These are phyloP conservation scores for Chloroclysta siterata DNA, from an alignment of 2,888 invertebrate genomes.

Conservation along the genomic window DNA sequence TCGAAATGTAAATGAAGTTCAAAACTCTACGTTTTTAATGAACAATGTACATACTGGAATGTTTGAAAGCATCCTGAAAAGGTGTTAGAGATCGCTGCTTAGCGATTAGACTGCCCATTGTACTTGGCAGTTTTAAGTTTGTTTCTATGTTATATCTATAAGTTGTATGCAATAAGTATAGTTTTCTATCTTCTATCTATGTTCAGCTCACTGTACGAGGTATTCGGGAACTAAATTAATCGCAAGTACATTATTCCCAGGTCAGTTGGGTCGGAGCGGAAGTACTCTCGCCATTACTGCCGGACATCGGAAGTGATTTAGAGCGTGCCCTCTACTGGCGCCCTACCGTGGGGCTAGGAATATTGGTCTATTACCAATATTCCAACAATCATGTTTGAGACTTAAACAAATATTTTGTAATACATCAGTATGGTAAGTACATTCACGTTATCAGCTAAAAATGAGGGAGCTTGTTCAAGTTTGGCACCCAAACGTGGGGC, in stretches of 20 bases:
- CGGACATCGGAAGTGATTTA: slow-evolving; percentile 65
- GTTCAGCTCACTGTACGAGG: slow-evolving; percentile 6
- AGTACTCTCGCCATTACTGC: slow-evolving; percentile 53
- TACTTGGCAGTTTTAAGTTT: too few relatives aligned
- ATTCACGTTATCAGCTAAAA: too few relatives aligned
- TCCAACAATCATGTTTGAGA: neutral
- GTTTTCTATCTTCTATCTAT: too few relatives aligned
- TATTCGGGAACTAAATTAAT: slow-evolving; percentile 52
- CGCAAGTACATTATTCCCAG: slow-evolving; percentile 50
- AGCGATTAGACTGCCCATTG: too few relatives aligned
- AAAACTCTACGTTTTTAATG: neutral
- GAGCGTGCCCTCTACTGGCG: slow-evolving; percentile 34
- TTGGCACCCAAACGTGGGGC: slow-evolving; percentile 19
- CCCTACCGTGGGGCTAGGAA: slow-evolving; percentile 14
- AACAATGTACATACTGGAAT: neutral
- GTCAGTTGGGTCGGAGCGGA: slow-evolving; percentile 46
- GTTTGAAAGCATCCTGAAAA: slow-evolving; percentile 3
- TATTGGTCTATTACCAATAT: neutral
- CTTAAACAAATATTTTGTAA: too few relatives aligned
- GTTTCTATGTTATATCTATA: too few relatives aligned
- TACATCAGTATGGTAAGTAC: too few relatives aligned
- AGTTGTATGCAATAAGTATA: too few relatives aligned
- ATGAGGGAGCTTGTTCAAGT: neutral
- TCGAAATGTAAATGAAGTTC: neutral
- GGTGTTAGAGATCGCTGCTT: too few relatives aligned